A percentile compares a stretch with the other conserved stretches of the same genome.
Evolutionary conservation across 1,140 invertebrate genomes (phyloP).

Genomic region (Ceratina calcarata): DNA sequence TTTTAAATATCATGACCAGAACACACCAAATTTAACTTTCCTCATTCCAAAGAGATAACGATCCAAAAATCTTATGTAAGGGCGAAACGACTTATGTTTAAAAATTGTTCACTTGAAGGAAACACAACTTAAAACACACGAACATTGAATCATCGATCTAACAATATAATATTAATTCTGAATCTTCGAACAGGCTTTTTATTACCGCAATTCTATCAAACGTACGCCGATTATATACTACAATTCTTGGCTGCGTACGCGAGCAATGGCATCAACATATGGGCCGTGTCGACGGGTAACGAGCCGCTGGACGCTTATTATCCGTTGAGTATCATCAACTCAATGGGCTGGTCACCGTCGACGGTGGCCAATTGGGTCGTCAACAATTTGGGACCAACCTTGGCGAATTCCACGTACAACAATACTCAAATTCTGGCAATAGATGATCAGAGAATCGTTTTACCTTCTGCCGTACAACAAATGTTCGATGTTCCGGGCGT

Average conservation of each 20-base stretch:
- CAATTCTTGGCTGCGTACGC: slow-evolving; percentile 83
- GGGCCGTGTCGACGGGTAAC: slow-evolving; percentile 86
- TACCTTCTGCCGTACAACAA: slow-evolving; percentile 81
- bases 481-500: slow-evolving; percentile 36
- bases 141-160: too few relatives aligned
- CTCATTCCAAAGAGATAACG: too few relatives aligned
- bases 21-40: too few relatives aligned
- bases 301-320: slow-evolving; percentile 84
- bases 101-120: too few relatives aligned
- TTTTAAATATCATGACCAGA: too few relatives aligned
- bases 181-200: slow-evolving; percentile 78
- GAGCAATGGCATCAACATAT: slow-evolving; percentile 81
- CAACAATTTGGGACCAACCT: slow-evolving; percentile 85
- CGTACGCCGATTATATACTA: slow-evolving; percentile 90
- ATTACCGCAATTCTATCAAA: slow-evolving; percentile 86
- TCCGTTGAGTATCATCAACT: slow-evolving; percentile 85
- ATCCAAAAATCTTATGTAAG: too few relatives aligned
- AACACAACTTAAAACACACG: too few relatives aligned
- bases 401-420: slow-evolving; percentile 82
- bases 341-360: slow-evolving; percentile 85
- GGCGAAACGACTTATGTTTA: too few relatives aligned
- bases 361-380: slow-evolving; percentile 83
- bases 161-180: too few relatives aligned
- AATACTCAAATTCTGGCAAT: slow-evolving; percentile 84
- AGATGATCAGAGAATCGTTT: slow-evolving; percentile 86